phyloP scores from a whole-genome alignment of 2,888 invertebrate genomes.

The Acanthopleura granulata region DNA sequence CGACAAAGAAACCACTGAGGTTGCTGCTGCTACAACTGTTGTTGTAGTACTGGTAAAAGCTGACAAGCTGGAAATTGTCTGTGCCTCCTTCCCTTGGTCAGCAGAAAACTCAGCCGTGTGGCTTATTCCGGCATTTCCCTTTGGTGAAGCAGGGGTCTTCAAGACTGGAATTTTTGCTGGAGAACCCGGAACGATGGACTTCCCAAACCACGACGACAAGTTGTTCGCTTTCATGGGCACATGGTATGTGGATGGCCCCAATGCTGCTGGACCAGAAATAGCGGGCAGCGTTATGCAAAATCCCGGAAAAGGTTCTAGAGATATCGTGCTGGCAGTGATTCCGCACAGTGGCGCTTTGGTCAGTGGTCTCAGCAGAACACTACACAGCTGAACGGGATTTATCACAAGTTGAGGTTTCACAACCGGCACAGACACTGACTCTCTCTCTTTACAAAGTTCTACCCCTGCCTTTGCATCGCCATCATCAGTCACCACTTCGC shows the following conservation, averaged over 20 bases:
- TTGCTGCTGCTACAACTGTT: background rate
- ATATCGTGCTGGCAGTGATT: background rate
- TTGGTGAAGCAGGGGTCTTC: background rate
- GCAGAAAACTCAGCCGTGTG: background rate
- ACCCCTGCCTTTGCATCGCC: background rate
- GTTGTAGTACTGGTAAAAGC: background rate
- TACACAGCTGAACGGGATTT: conserved; percentile 19
- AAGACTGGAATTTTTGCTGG: conserved; percentile 5
- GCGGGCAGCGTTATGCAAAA: conserved; percentile 19
- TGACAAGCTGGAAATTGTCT: background rate
- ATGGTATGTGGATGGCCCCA: background rate
- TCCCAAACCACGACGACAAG: background rate
- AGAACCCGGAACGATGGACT: background rate
- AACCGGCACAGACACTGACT: conserved; percentile 39
- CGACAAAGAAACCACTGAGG: background rate
- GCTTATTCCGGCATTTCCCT: background rate
- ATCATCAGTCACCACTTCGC: background rate
- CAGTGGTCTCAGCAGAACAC: background rate
- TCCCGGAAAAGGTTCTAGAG: conserved; percentile 10
- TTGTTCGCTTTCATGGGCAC: background rate
- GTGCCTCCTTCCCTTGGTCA: background rate
- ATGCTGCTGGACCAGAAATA: conserved; percentile 9
- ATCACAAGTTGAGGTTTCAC: conserved; percentile 38
- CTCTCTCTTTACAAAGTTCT: background rate
- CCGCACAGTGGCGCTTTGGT: background rate